phyloP scores from a whole-genome alignment of 1,140 invertebrate genomes.

The Drosophila azteca region DNA sequence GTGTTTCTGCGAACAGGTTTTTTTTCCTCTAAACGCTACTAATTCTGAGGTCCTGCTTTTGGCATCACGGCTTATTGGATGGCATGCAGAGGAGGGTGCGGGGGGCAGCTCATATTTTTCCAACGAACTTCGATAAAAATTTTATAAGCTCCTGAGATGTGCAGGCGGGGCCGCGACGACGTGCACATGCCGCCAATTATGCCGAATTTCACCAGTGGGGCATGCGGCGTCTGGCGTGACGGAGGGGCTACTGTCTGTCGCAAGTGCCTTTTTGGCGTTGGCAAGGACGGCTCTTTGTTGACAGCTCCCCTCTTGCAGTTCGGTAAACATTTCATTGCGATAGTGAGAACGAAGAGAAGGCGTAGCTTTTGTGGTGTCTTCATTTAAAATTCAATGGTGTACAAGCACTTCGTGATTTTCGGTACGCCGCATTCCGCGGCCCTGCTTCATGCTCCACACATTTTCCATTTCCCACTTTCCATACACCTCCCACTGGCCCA shows the following conservation, averaged over 20 bases:
- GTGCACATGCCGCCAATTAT: slow-evolving; percentile 76
- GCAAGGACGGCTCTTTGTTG: slow-evolving; percentile 34
- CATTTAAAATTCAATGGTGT: slow-evolving; percentile 80
- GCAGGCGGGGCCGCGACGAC: slow-evolving; percentile 65
- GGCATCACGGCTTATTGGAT: slow-evolving; percentile 44
- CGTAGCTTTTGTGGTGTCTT: slow-evolving; percentile 40
- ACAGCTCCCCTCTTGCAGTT: slow-evolving; percentile 42
- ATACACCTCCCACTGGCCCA: slow-evolving; percentile 19
- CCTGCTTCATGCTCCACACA: too few relatives aligned
- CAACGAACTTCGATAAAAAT: slow-evolving; percentile 56
- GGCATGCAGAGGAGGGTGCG: slow-evolving; percentile 3
- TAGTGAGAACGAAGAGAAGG: background rate
- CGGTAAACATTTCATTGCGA: slow-evolving; percentile 67
- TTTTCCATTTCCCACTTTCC: slow-evolving; percentile 17
- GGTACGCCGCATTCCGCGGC: slow-evolving; percentile 48
- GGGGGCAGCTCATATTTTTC: slow-evolving; percentile 8
- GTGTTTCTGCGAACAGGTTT: slow-evolving; percentile 25
- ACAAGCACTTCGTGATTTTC: slow-evolving; percentile 67
- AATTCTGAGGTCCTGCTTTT: slow-evolving; percentile 35
- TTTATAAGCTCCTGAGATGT: slow-evolving; percentile 68
- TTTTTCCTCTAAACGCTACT: slow-evolving; percentile 15
- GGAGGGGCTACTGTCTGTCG: slow-evolving; percentile 3
- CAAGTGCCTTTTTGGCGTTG: slow-evolving; percentile 43
- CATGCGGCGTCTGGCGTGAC: slow-evolving; percentile 11
- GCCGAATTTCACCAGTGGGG: slow-evolving; percentile 4